These are phyloP conservation scores for Aproaerema taeniolella DNA, from an alignment of 2,888 invertebrate species.

Conservation along the genomic window DNA sequence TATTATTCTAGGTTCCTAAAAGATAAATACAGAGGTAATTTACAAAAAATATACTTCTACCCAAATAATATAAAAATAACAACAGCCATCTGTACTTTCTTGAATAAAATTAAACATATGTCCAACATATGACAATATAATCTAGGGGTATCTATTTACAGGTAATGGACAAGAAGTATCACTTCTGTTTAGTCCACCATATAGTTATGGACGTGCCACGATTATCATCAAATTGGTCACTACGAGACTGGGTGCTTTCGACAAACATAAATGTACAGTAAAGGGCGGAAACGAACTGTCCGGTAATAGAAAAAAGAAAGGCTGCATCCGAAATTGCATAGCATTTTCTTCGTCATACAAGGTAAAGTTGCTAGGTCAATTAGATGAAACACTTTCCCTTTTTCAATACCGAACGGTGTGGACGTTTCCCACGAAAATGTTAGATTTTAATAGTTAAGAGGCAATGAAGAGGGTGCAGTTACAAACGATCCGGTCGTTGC, in stretches of 20 bases:
- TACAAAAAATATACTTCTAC: constrained; percentile 77
- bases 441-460: no score
- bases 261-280: constrained; percentile 10
- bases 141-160: constrained; percentile 73
- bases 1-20: constrained; percentile 71
- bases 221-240: no score
- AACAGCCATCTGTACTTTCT: constrained; percentile 78
- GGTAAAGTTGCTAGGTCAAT: no score
- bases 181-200: constrained; percentile 41
- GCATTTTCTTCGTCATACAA: no score
- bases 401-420: no score
- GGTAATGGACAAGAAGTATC: constrained; percentile 54
- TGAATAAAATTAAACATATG: constrained; percentile 78
- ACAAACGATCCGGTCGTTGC: no score
- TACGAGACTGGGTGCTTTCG: constrained; percentile 48
- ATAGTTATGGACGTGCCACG: constrained; percentile 58
- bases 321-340: no score
- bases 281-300: no score
- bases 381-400: no score
- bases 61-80: constrained; percentile 78
- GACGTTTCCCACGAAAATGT: no score
- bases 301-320: no score
- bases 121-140: constrained; percentile 76
- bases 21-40: constrained; percentile 77
- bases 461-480: no score